phyloP scores from a whole-genome alignment of 1,140 invertebrate genomes.

The Danaus plexippus region DNA sequence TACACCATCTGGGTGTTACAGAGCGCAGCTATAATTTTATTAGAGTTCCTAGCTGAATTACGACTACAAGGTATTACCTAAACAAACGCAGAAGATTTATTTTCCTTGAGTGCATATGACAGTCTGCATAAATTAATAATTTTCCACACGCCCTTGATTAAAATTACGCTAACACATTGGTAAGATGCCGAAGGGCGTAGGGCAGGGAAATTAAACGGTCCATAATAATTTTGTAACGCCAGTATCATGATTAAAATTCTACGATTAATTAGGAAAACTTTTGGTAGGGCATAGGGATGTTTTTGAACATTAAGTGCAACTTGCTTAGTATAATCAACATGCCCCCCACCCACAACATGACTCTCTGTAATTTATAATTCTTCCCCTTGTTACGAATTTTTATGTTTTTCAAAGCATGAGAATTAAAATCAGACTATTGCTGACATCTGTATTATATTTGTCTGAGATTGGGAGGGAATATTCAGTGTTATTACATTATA shows the following conservation, averaged over 20 bases:
- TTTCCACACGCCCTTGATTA: constrained; percentile 65
- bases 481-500: too few species aligned
- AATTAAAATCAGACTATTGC: too few species aligned
- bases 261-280: constrained; percentile 67
- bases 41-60: constrained; percentile 34
- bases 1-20: constrained; percentile 25
- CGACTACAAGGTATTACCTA: constrained; percentile 37
- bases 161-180: constrained; percentile 67
- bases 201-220: constrained; percentile 66
- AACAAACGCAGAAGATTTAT: constrained; percentile 60
- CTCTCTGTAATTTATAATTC: too few species aligned
- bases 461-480: too few species aligned
- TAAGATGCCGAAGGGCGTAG: constrained; percentile 56
- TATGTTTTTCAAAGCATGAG: too few species aligned
- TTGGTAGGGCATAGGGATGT: constrained; percentile 33
- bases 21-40: constrained; percentile 25
- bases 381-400: too few species aligned
- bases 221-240: constrained; percentile 66
- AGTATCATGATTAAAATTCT: constrained; percentile 67
- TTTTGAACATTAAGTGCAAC: constrained; percentile 25
- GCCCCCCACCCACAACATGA: too few species aligned
- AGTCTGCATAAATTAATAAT: constrained; percentile 69
- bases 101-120: constrained; percentile 61
- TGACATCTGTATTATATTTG: too few species aligned
- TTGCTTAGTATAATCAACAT: constrained; percentile 1